Evolutionary conservation across 2,113 vertebrate species (phyloP), one percentile per base, ranked within the genome.

Genomic region (Procavia capensis): DNA sequence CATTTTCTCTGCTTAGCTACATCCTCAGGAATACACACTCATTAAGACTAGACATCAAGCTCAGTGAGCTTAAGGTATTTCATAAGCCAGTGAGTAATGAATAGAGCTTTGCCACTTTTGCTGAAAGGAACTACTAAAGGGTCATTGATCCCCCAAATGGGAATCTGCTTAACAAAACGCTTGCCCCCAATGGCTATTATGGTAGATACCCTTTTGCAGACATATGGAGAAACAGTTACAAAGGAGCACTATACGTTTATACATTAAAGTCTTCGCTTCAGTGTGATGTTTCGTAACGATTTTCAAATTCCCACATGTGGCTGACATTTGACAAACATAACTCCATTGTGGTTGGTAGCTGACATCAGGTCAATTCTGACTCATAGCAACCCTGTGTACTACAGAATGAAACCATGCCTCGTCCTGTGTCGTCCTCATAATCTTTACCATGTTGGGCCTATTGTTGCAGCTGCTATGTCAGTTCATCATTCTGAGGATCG

Each of bases 311-410:
- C 9, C 39, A 70, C 43, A 63, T 41, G 68, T 95, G 76, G 13
- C 47, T 90, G 81, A 85, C 39, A 85, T 87, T 93, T 79, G 90
- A 95, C 85, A 84, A 87, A 90, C 70, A 90, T 3, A 84, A 84
- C 16, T 43, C 19, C 24, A 13, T 54, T 54, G 50, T 54, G 8
- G 47, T 50, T 54, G 50, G 13, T 54, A 16, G 50, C 50, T 54
- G 50, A 11, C 14, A 16, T 13, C 11, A 3, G 17, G 50, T 54
- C 50, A 16, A 16, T 54, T 54, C 50, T 54, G 50, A 54, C 50
- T 54, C 14, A 16, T 54, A 54, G 50, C 4, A 16, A 13, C 50
- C 50, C 50, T 13, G 14, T 54, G 50, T 54, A 54, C 50, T 3
- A 54, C 50, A 54, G 50, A 54, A 54, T 16, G 50, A 54, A 54